A percentile compares a stretch with the other conserved stretches of the same genome.
These are phyloP conservation scores for Pachycephala philippinensis DNA, from an alignment of 2,113 vertebrate species.

Conservation along the genomic window DNA sequence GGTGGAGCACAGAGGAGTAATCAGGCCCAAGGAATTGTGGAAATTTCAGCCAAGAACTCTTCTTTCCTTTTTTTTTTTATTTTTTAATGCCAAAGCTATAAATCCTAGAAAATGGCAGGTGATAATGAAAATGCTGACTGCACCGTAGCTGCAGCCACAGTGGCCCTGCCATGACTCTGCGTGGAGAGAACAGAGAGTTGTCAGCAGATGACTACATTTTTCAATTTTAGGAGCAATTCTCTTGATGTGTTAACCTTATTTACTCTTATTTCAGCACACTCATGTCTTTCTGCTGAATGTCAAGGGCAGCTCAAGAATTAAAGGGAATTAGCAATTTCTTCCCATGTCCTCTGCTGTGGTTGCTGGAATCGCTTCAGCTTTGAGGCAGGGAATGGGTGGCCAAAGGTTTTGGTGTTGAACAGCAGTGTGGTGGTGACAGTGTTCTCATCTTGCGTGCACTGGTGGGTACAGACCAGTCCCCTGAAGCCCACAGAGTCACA, in stretches of 20 bases:
- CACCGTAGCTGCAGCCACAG: background rate
- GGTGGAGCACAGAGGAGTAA: background rate
- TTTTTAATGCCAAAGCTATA: background rate
- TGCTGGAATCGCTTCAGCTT: background rate
- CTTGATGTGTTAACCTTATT: conserved; percentile 10
- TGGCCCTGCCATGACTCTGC: background rate
- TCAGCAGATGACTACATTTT: background rate
- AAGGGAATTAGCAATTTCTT: background rate
- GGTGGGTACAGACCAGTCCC: background rate
- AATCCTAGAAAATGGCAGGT: background rate
- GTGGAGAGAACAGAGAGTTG: background rate
- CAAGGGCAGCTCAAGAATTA: conserved; percentile 20
- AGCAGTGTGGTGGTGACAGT: background rate
- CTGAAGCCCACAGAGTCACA: background rate
- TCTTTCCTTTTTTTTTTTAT: background rate
- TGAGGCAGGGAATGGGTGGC: background rate
- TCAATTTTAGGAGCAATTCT: conserved; percentile 31
- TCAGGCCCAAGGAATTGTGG: background rate
- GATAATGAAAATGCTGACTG: conserved; percentile 14
- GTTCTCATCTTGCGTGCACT: rapidly evolving
- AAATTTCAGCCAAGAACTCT: background rate
- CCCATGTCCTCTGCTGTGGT: background rate
- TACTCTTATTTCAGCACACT: background rate
- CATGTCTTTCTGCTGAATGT: background rate
- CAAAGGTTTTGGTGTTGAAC: background rate